Evolutionary conservation across 2,888 invertebrate species (phyloP).

Genomic region (Steromphala cineraria): DNA sequence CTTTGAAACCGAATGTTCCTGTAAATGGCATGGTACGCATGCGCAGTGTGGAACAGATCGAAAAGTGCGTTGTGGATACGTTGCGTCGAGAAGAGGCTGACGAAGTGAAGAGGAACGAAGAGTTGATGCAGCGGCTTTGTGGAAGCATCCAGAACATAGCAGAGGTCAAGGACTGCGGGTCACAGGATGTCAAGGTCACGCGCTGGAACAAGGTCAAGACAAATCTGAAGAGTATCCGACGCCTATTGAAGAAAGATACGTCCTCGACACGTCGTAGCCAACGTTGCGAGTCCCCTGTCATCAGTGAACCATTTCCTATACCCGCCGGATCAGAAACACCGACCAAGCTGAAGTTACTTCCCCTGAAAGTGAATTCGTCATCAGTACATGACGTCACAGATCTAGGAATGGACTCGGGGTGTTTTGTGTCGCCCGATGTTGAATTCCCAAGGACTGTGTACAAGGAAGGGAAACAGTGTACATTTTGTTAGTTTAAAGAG

Average conservation of each 20-base stretch:
- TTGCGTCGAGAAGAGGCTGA: not conserved
- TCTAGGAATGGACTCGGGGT: not conserved
- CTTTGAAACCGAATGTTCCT: not conserved
- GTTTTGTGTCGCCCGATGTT: not conserved
- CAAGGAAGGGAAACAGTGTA: not conserved
- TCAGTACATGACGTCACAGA: not conserved
- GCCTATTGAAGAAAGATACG: not conserved
- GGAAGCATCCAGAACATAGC: not conserved
- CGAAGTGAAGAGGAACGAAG: not conserved
- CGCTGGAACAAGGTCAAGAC: not conserved
- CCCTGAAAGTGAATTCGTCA: not conserved
- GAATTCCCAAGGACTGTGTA: not conserved
- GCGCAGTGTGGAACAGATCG: slow-evolving; percentile 1
- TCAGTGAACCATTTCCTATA: not conserved
- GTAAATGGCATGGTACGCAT: not conserved
- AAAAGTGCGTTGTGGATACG: not conserved
- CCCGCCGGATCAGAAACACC: not conserved
- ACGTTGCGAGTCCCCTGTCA: not conserved
- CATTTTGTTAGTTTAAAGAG: not conserved
- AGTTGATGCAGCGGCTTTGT: not conserved
- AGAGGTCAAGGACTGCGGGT: not conserved
- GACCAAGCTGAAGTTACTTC: not conserved
- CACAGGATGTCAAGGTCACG: not conserved
- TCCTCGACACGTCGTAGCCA: not conserved
- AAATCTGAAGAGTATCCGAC: not conserved